Base-by-base conservation (phyloP, 2,888 invertebrate genomes). In the Pedicia rivosa region DNA sequence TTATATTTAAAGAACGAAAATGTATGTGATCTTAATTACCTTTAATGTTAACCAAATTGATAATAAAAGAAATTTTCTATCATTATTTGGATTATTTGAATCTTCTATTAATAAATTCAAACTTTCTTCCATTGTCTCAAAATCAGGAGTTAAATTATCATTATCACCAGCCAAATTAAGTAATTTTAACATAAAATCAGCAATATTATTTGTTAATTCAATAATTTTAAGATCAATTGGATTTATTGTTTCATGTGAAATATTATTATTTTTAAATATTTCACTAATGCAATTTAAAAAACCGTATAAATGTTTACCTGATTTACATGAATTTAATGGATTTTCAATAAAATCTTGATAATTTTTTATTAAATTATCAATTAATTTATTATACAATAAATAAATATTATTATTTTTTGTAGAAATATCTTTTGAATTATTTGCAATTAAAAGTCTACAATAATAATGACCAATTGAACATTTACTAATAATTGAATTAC, bases 41-140 rank as follows among this genome's bases (percentile, higher is more conserved):
- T 81, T 82, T 10, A 83, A 65, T 47, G 78, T 80, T 45, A 79
- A 65, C 83, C 83, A 84, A 49, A 82, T 72, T 49, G 78, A 78
- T 47, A 78, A 74, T 9, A 80, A 59, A 38, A 83, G 64, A 44
- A 74, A 67, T 59, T 80, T 78, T 48, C 78, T 70, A 14, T 50
- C 40, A 20, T 49, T 50, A 2, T 38, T 38, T 28, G 47, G 44
- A 39, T 52, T 51, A 6, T 50, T 54, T 38, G 70, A 69, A 35
- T 59, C 55, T 35, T 50, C 50, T 28, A 81, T 69, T 28, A 74
- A 59, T 39, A 66, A 56, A 44, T 75, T 67, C 36, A 86, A 66
- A 49, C 81, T 78, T 40, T 72, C 66, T 48, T 72, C 78, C 67
- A 84, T 81, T 55, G 80, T 77, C 35, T 78, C 76, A 56, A 84